A percentile compares a stretch with the other conserved stretches of the same genome.
Evolutionary conservation across 2,888 invertebrate genomes (phyloP).

Genomic region (Pheosia gnoma): DNA sequence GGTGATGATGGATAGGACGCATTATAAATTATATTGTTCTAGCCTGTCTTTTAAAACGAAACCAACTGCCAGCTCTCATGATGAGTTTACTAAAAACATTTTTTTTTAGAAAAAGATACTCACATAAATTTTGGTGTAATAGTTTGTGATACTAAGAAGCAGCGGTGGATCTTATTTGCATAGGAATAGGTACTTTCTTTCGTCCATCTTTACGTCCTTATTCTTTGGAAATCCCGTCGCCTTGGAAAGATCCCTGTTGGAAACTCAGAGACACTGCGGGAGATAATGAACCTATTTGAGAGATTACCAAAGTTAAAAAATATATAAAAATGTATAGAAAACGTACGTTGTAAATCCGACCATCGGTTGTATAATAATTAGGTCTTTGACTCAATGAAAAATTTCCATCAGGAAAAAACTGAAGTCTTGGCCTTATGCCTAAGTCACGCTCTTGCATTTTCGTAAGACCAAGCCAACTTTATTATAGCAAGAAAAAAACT

Average conservation of each 20-base stretch:
- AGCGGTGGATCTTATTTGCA: conserved; percentile 10
- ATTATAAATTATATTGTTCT: too few relatives aligned
- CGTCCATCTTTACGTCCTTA: conserved; percentile 26
- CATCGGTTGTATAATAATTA: not conserved
- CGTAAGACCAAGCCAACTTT: too few relatives aligned
- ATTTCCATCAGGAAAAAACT: too few relatives aligned
- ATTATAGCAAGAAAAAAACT: too few relatives aligned
- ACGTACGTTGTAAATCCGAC: conserved; percentile 5
- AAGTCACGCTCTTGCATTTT: too few relatives aligned
- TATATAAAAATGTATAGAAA: conserved; percentile 32
- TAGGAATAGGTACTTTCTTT: conserved; percentile 21
- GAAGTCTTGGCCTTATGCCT: too few relatives aligned
- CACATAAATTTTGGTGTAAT: not conserved
- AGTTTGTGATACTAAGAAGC: not conserved
- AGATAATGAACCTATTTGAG: conserved; percentile 41
- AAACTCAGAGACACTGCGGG: conserved; percentile 20
- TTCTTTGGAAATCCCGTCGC: conserved; percentile 12
- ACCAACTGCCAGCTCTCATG: too few relatives aligned
- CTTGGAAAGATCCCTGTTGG: conserved; percentile 19
- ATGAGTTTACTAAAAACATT: too few relatives aligned
- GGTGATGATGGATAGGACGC: too few relatives aligned
- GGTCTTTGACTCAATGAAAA: too few relatives aligned
- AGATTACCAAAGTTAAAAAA: conserved; percentile 41
- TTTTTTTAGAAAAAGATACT: not conserved
- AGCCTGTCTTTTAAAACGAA: too few relatives aligned